Percentiles rank a stretch among this genome's conserved stretches.
phyloP scores from a whole-genome alignment of 92 coral and sea anemone genomes.

The Umimayanthus kanabou region DNA sequence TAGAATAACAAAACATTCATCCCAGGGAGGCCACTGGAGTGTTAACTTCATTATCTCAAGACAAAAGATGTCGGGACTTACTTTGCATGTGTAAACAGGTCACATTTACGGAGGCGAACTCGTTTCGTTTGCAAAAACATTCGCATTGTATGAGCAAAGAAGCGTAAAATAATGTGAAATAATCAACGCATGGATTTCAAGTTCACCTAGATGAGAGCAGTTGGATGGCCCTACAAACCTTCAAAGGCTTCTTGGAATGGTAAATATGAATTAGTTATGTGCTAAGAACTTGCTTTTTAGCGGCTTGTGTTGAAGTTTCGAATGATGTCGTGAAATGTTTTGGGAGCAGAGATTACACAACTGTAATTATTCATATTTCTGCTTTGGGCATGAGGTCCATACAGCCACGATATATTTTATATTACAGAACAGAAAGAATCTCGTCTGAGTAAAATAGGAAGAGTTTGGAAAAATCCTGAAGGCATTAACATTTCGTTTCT shows the following conservation, averaged over 20 bases:
- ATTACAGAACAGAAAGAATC: not conserved
- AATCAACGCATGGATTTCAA: not conserved
- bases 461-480: not conserved
- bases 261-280: not conserved
- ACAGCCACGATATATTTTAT: not conserved
- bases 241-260: not conserved
- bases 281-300: not conserved
- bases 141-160: not conserved
- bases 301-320: not conserved
- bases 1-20: not conserved
- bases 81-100: not conserved
- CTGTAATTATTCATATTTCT: not conserved
- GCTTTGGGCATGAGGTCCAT: not conserved
- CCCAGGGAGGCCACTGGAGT: constrained; percentile 14
- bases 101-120: not conserved
- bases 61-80: constrained; percentile 1
- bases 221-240: not conserved
- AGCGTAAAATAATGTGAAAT: constrained; percentile 9
- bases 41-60: not conserved
- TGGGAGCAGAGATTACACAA: not conserved
- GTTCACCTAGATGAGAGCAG: not conserved
- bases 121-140: not conserved
- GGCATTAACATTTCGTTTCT: not conserved
- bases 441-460: not conserved
- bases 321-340: not conserved